Evolutionary conservation across 2,888 invertebrate species (phyloP), one percentile per base, ranked within the genome.

Genomic region (Pterobdella sp.): DNA sequence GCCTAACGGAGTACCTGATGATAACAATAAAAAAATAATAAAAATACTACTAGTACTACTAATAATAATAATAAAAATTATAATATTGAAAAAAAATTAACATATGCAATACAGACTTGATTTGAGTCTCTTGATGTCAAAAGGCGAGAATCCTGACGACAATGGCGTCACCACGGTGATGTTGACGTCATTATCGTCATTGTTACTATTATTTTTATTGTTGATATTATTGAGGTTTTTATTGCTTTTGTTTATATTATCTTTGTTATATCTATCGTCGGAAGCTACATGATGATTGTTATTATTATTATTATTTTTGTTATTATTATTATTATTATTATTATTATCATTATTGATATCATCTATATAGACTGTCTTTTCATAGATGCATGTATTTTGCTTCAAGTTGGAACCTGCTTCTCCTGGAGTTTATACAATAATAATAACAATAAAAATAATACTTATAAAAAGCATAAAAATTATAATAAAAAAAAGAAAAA

Each of bases 81-180:
- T n/a, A n/a, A n/a, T n/a, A n/a, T n/a, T n/a, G n/a, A n/a, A n/a
- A n/a, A n/a, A 42, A 14, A 7, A 42, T 42, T 18, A 42, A 14
- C 42, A 7, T 42, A 7, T 14, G 22, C 7, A 14, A 42, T 42
- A 26, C 60, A 4, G 4, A 56, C 60, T 56, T 4, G 60, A 56
- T 56, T 56, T 56, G n/a, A 56, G 3, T n/a, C 26, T 56, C 34
- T n/a, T n/a, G 4, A 1, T 34, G 34, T 71, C 71, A 4, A 71
- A 34, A n/a, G 71, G 71, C 29, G 71, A 71, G 1, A 63, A 35
- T 32, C 35, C 52, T n/a, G 63, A 36, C 0, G 71, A 71, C n/a
- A 71, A 36, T 3, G 71, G 71, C 22, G 71, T 71, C 29, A 71
- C 71, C 35, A 52, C 36, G 34, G 71, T 71, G 60, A 71, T 63